These are phyloP conservation scores for Habrosyne pyritoides DNA, from an alignment of 2,888 invertebrate species.

Conservation along the genomic window DNA sequence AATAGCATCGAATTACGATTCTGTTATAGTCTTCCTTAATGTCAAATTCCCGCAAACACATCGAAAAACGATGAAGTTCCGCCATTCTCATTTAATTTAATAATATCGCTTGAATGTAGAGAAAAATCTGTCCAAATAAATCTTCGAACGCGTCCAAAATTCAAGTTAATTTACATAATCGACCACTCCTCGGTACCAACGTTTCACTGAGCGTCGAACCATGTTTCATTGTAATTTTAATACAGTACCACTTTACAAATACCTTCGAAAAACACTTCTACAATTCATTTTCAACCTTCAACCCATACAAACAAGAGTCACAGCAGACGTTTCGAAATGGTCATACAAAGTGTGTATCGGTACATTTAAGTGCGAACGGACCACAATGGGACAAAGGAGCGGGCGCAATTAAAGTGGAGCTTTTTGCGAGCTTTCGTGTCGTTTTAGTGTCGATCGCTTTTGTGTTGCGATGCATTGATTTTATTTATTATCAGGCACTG, in stretches of 20 bases:
- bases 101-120: constrained; percentile 8
- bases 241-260: constrained; percentile 26
- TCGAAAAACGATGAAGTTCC: background rate
- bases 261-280: constrained; percentile 8
- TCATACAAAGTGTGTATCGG: constrained; percentile 26
- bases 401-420: constrained; percentile 47
- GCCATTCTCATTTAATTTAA: constrained; percentile 7
- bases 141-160: constrained; percentile 38
- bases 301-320: constrained; percentile 11
- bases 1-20: too few species aligned
- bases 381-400: constrained; percentile 48
- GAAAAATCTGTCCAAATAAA: constrained; percentile 33
- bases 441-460: constrained; percentile 33
- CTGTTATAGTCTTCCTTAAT: too few species aligned
- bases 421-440: constrained; percentile 38
- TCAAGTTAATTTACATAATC: constrained; percentile 47
- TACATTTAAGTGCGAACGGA: constrained; percentile 44
- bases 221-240: constrained; percentile 56
- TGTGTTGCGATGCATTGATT: constrained; percentile 41
- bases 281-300: constrained; percentile 12
- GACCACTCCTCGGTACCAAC: constrained; percentile 37
- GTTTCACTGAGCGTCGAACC: constrained; percentile 32
- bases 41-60: constrained; percentile 4
- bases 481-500: constrained; percentile 40
- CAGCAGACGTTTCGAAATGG: background rate